Conservation (phyloP, 2,797 vertebrate genomes). For the Anguilla pacifica region DNA sequence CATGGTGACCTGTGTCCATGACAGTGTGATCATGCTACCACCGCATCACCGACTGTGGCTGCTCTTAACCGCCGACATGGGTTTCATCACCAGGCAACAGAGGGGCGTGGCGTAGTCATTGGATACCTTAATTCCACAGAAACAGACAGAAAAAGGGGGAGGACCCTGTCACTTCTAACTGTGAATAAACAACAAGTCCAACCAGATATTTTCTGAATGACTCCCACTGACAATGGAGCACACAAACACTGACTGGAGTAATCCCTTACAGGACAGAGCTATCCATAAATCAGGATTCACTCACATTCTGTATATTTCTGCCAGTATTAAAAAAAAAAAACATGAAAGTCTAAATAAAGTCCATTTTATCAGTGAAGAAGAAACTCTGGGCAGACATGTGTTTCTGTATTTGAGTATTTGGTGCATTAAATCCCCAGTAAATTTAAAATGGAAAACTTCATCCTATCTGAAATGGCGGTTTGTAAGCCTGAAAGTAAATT, state of each 20-base stretch:
- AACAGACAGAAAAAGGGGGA: constrained; percentile 50
- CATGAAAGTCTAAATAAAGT: constrained; percentile 10
- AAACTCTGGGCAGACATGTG: background rate
- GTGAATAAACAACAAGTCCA: constrained; percentile 33
- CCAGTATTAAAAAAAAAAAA: constrained; percentile 35
- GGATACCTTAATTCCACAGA: constrained; percentile 58
- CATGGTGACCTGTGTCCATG: constrained; percentile 33
- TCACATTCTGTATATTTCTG: constrained; percentile 50
- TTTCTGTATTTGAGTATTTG: constrained; percentile 13
- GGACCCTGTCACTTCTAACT: constrained; percentile 62
- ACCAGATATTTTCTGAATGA: constrained; percentile 38
- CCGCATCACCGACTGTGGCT: constrained; percentile 38
- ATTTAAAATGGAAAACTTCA: background rate
- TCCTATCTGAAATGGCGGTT: background rate
- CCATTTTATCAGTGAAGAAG: background rate
- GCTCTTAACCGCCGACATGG: constrained; percentile 58
- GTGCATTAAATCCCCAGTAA: constrained; percentile 20
- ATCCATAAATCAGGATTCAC: constrained; percentile 56
- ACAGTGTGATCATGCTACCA: constrained; percentile 43
- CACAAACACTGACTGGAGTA: background rate
- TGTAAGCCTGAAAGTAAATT: constrained; percentile 16
- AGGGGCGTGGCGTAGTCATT: constrained; percentile 52
- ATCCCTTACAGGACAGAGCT: constrained; percentile 18
- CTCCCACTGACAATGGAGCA: background rate
- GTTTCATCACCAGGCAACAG: constrained; percentile 58